Conservation (phyloP, 2,888 invertebrate species). For the Protophormia terraenovae region DNA sequence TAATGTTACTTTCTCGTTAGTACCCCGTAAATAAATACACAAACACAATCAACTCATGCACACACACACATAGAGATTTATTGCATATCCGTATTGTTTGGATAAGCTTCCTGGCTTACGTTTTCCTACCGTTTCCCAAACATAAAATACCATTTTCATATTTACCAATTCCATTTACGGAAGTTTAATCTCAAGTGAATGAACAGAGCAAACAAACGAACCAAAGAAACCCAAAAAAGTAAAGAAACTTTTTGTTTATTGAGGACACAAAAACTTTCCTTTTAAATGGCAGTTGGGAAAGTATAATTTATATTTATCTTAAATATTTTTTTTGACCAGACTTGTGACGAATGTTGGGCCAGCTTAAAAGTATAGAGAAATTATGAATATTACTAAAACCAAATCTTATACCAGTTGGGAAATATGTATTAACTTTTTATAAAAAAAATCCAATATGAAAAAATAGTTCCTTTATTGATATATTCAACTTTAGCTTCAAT, state of each 20-base stretch:
- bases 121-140: constrained; percentile 46
- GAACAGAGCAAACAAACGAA: constrained; percentile 2
- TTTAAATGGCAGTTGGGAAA: neutral
- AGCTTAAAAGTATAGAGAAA: no score
- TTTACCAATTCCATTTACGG: constrained; percentile 53
- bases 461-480: neutral
- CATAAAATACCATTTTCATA: constrained; percentile 58
- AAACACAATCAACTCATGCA: neutral
- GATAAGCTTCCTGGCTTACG: constrained; percentile 47
- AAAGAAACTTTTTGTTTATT: constrained; percentile 25
- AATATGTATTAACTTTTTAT: no score
- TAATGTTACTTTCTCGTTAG: constrained; percentile 50
- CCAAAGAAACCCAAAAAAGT: neutral
- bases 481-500: no score
- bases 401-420: no score
- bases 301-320: neutral
- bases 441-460: no score
- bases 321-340: neutral
- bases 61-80: constrained; percentile 18
- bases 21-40: neutral
- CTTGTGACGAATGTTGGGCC: neutral
- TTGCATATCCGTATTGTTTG: constrained; percentile 48
- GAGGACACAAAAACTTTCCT: constrained; percentile 5
- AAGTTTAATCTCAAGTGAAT: constrained; percentile 47
- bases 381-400: no score